Evolutionary conservation across 2,113 vertebrate species (phyloP), one percentile per base, ranked within the genome.

Genomic region (Sialia sialis): DNA sequence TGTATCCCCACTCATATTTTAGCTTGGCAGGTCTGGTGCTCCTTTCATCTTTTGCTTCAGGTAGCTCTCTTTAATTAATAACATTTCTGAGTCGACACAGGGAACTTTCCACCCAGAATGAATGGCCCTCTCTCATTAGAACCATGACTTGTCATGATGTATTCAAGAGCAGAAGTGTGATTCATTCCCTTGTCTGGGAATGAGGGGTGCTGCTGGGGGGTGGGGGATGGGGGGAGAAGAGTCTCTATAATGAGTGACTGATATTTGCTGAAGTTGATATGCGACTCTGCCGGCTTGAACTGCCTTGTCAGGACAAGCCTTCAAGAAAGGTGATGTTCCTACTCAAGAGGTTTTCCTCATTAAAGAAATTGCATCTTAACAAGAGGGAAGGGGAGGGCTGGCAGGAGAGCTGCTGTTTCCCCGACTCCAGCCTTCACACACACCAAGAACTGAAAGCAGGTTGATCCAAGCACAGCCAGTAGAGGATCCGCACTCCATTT

Each of bases 21-120:
- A 98, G 97, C 96, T 81, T 97, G 97, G 98, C 98, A 98, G 97
- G 93, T 97, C 94, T 73, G 70, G 94, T 70, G 96, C 93, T 90
- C 87, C 96, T 91, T 97, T 96, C 96, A 98, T 97, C 90, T 97
- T 95, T 95, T 96, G 96, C 97, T 98, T 98, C 97, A 98, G 97
- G 97, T 98, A 98, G 96, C 96, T 98, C 96, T 97, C 98, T 98
- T 98, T 98, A 98, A 98, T 98, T 98, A 98, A 98, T 97, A 97
- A 96, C 97, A 97, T 98, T 96, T 96, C 97, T 96, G 87, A 93
- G 97, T 91, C 96, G 96, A 97, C 97, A 97, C 97, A 97, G 97
- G 96, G 97, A 98, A 97, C 97, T 97, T 98, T 97, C 95, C 96
- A 97, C 94, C 95, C 95, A 97, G 98, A 98, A 98, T 97, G 97